Evolutionary conservation across 2,797 vertebrate genomes (phyloP).

Genomic region (Halcyon smyrnensis): DNA sequence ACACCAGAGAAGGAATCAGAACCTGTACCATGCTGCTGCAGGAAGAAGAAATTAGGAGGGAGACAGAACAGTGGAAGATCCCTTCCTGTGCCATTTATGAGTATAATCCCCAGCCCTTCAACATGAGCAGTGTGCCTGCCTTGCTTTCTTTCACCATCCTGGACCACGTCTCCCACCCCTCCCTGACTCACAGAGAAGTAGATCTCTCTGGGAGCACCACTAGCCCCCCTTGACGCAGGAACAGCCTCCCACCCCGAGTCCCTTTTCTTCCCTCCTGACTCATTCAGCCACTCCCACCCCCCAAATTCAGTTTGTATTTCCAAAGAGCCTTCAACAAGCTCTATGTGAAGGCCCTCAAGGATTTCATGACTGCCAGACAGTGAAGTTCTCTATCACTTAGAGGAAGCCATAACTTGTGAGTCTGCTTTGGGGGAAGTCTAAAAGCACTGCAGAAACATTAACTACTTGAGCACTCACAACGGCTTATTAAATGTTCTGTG

Average conservation of each 20-base stretch:
- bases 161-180: background rate
- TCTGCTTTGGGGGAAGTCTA: background rate
- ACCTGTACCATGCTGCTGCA: background rate
- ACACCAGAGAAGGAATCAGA: background rate
- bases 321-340: background rate
- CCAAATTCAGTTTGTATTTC: background rate
- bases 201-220: background rate
- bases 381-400: background rate
- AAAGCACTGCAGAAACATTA: background rate
- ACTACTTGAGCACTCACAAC: background rate
- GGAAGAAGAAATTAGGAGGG: background rate
- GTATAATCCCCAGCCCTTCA: background rate
- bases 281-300: accelerated
- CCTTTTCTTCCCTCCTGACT: background rate
- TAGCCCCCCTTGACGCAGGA: background rate
- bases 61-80: background rate
- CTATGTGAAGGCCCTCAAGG: background rate
- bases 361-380: background rate
- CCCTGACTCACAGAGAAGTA: accelerated
- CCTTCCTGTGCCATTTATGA: background rate
- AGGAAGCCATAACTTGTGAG: background rate
- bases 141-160: background rate
- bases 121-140: background rate
- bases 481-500: background rate
- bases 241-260: background rate